Base-by-base conservation (phyloP, 1,140 invertebrate species). In the Pogonomyrmex californicus region DNA sequence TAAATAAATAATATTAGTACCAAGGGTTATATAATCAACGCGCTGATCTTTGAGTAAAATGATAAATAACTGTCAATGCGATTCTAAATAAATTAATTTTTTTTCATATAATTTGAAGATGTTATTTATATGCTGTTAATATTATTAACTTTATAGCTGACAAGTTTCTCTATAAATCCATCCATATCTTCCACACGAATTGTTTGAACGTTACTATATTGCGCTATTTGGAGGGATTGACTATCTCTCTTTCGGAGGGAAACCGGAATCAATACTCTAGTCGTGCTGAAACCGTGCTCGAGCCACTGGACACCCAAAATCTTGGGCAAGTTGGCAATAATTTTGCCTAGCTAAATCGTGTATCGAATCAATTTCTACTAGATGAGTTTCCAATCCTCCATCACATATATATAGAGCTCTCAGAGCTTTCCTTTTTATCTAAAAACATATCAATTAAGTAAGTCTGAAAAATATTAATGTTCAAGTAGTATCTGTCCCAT, bases 261-360 rank as follows among this genome's bases (percentile, higher is more conserved):
- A 70, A 56, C 51, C 5, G 23, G 5, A 81, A 81, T 81, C 78
- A 81, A 81, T 81, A 81, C 14, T 49, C 38, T 23, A 54, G 65
- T 81, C 38, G 23, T 81, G 63, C 38, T 30, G 65, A 38, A 68
- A 36, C 47, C 62, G 36, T 4, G 65, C 38, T 81, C 38, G 70
- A 44, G 38, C 63, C 51, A 30, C 38, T 14, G 23, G 78, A 81
- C 23, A 81, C 14, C 49, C 38, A 70, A 81, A 81, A 81, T 81
- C 78, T 70, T 81, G 63, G 23, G 41, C 12, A 41, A 81, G 65
- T 70, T 81, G 49, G 65, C 62, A 38, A 70, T 81, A 81, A 65
- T 81, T 70, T 68, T 33, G 51, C 78, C 56, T 54, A 56, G 36
- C 78, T 81, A 44, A 81, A 51, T 70, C 78, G 17, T 54, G 49